A percentile compares a stretch with the other conserved stretches of the same genome.
These are phyloP conservation scores for Caenorhabditis sp. DNA, from an alignment of 2,888 invertebrate species.

Conservation along the genomic window DNA sequence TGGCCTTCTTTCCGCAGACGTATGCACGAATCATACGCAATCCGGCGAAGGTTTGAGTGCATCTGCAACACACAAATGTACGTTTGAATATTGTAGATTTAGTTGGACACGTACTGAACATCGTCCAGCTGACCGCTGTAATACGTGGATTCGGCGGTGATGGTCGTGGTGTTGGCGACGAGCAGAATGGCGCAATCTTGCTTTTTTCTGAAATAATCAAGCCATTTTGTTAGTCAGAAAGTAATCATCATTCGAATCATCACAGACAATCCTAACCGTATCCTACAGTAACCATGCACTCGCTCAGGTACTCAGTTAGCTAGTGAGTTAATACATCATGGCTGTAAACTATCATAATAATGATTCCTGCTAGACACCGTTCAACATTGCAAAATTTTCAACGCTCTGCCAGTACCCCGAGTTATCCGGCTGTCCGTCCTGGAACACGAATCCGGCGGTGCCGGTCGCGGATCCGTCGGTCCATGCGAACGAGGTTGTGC, in stretches of 20 bases:
- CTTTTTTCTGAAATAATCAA: neutral
- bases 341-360: too few species aligned
- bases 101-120: neutral
- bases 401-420: neutral
- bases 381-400: neutral
- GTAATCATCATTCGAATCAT: too few species aligned
- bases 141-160: neutral
- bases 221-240: too few species aligned
- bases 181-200: neutral
- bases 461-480: slow-evolving; percentile 26
- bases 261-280: too few species aligned
- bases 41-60: neutral
- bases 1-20: slow-evolving; percentile 27
- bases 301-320: too few species aligned
- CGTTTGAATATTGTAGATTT: neutral
- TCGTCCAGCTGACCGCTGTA: neutral
- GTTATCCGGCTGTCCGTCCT: slow-evolving; percentile 20
- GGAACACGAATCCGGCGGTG: slow-evolving; percentile 1
- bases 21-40: neutral
- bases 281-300: too few species aligned
- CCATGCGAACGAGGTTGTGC: slow-evolving; percentile 10
- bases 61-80: neutral
- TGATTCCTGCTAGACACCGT: too few species aligned
- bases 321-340: too few species aligned
- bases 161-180: neutral